phyloP scores from a whole-genome alignment of 2,797 vertebrate species.

The Scolopax bukidnonensis region DNA sequence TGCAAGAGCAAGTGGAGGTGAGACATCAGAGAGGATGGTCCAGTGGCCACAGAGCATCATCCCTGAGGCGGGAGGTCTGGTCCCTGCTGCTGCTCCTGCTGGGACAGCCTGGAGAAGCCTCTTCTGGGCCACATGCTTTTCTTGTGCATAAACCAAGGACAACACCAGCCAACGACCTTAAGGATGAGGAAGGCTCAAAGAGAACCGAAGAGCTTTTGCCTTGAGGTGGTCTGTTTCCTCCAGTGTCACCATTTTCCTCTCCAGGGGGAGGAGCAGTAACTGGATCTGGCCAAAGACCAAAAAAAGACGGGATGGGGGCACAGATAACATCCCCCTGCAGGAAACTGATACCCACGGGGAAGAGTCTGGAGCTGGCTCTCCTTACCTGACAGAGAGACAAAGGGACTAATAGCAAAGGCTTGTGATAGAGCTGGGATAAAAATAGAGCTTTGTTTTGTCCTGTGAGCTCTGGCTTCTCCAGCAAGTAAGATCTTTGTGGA shows the following conservation, averaged over 20 bases:
- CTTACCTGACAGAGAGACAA: background rate
- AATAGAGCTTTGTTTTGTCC: background rate
- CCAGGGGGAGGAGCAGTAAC: background rate
- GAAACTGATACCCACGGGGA: background rate
- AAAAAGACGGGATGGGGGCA: background rate
- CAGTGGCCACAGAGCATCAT: rapidly evolving
- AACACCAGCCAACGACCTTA: rapidly evolving
- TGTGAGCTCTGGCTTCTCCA: background rate
- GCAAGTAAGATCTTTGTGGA: background rate
- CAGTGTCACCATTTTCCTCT: background rate
- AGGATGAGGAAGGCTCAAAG: background rate
- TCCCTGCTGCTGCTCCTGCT: background rate
- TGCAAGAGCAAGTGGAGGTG: background rate
- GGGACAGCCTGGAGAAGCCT: background rate
- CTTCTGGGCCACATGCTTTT: background rate
- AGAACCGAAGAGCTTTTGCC: background rate
- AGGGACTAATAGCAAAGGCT: background rate
- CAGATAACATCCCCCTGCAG: background rate
- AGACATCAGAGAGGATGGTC: background rate
- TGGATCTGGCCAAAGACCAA: background rate
- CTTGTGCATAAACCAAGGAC: background rate
- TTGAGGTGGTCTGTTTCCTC: background rate
- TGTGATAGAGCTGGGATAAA: background rate
- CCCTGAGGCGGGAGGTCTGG: background rate
- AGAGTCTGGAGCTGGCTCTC: background rate